Evolutionary conservation across 2,888 invertebrate genomes (phyloP), one percentile per base, ranked within the genome.

Genomic region (Byasa hedistus): DNA sequence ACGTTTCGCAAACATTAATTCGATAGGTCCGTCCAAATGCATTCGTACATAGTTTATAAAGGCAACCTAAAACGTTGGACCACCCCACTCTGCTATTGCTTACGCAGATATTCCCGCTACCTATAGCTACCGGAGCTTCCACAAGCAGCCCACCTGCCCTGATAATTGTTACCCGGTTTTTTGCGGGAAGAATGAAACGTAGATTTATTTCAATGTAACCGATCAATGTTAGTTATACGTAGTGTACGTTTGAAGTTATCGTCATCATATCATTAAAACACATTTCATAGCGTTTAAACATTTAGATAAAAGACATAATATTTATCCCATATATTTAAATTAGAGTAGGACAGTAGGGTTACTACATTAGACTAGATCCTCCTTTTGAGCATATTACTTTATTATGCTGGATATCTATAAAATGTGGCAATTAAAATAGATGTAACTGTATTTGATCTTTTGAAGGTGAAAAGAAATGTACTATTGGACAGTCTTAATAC

Each of bases 221-320:
- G 67, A 69, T 73, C 72, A 68, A 60, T 73, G 74, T 74, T 78
- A 80, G 75, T 70, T 75, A 72, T 54, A 54, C 10, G 22, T 80
- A 80, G 74, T 74, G 67, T 74, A 82, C 80, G 79, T 79, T 72
- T 73, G 68, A 80, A 79, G 82, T 85, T 83, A 82, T 84, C 85
- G 85, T 81, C 77, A 84, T 87, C 89, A 90, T 91, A 90, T 91
- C 90, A 87, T 87, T 85, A 78, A 75, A 74, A 86, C 80, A 89
- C 86, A 90, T 89, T 81, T 90, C 89, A 88, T 91, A 90, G 89
- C 82, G 81, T 82, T 79, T 80, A 85, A 85, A 84, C 85, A 85
- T 86, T 87, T 85, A 82, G 76, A 76, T 76, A 83, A 84, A 84
- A 84, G 76, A 86, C 84, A 85, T 81, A 69, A 77, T 82, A 85